Percentiles rank a stretch among this genome's conserved stretches.
phyloP scores from a whole-genome alignment of 2,797 vertebrate genomes.

The Lepilemur septentrionalis region DNA sequence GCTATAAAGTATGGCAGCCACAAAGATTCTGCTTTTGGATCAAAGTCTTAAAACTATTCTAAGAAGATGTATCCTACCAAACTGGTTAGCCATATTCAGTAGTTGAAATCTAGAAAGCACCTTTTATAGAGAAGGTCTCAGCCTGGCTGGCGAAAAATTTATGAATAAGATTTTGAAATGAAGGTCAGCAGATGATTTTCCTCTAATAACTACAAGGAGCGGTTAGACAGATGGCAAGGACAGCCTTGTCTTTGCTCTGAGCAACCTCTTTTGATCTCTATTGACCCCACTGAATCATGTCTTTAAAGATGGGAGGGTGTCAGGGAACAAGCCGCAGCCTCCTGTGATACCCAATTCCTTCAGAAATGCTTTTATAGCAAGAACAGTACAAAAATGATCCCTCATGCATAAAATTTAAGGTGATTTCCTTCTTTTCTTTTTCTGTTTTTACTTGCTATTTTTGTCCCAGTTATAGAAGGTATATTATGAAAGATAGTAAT shows the following conservation, averaged over 20 bases:
- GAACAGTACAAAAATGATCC: neutral
- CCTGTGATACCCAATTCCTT: neutral
- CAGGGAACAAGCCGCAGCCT: neutral
- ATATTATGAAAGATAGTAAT: neutral
- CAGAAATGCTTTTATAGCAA: neutral
- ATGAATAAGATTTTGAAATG: slow-evolving; percentile 45
- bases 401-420: neutral
- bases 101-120: neutral
- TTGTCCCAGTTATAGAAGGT: neutral
- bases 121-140: neutral
- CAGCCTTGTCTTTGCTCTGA: slow-evolving; percentile 14
- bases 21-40: neutral
- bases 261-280: neutral
- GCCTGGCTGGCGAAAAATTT: neutral
- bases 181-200: slow-evolving; percentile 38
- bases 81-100: neutral
- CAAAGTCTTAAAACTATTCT: neutral
- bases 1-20: neutral
- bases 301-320: neutral
- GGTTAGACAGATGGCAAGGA: neutral
- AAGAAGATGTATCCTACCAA: neutral
- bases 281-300: neutral
- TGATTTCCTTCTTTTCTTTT: neutral
- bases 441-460: neutral
- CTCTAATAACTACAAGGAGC: neutral